Conservation (phyloP, 2,888 invertebrate species). For the Aproaerema taeniolella region DNA sequence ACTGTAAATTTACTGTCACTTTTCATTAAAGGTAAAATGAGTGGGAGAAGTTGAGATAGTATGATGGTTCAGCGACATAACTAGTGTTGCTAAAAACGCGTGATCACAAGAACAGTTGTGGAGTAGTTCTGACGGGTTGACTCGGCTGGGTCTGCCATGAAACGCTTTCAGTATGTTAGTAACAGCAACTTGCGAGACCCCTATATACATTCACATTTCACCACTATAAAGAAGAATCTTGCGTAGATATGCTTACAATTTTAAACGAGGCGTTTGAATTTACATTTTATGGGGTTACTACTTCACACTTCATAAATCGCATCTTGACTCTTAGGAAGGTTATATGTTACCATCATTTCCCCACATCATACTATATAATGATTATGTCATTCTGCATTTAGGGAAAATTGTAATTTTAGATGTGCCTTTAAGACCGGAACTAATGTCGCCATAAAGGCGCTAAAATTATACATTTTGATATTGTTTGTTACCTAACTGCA, state of each 20-base stretch:
- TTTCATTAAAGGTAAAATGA: conserved; percentile 23
- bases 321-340: no score
- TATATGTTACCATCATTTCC: no score
- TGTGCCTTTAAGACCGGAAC: background rate
- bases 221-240: no score
- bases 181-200: no score
- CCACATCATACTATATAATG: no score
- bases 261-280: background rate
- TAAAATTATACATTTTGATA: background rate
- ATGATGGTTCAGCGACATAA: conserved; percentile 22
- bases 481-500: conserved; percentile 1
- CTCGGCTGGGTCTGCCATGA: conserved; percentile 33
- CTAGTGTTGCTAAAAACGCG: conserved; percentile 44
- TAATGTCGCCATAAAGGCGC: background rate
- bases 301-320: no score
- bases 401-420: background rate
- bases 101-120: conserved; percentile 38
- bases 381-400: no score
- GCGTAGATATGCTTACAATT: background rate
- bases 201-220: no score
- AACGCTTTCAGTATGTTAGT: conserved; percentile 28
- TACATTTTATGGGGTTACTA: background rate
- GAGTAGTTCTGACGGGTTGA: conserved; percentile 39
- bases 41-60: conserved; percentile 27
- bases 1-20: conserved; percentile 26